Percentiles rank a stretch among this genome's conserved stretches.
Evolutionary conservation across 2,797 vertebrate species (phyloP).

Genomic region (Myioborus miniatus): DNA sequence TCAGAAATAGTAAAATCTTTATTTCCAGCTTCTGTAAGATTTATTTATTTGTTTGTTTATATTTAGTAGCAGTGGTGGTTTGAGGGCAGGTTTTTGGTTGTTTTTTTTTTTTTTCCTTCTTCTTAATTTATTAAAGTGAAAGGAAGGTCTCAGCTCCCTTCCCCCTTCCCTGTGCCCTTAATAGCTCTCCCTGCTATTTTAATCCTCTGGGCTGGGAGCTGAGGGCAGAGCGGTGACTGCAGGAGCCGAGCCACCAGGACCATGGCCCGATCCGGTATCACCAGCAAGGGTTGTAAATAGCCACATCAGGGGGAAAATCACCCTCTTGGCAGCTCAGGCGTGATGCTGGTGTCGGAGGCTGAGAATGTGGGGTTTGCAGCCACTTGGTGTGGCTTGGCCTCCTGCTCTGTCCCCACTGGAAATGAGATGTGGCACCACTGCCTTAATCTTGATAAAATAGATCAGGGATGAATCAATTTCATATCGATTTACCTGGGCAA

Average conservation of each 20-base stretch:
- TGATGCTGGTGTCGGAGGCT: neutral
- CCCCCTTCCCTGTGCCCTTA: slow-evolving; percentile 64
- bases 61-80: neutral
- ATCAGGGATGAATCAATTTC: slow-evolving; percentile 67
- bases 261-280: accelerated
- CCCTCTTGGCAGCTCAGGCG: neutral
- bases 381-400: slow-evolving; percentile 57
- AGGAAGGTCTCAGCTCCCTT: slow-evolving; percentile 69
- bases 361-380: neutral
- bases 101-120: neutral
- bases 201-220: slow-evolving; percentile 66
- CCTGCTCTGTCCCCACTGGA: neutral
- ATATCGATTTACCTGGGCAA: slow-evolving; percentile 33
- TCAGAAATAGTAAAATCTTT: slow-evolving; percentile 71
- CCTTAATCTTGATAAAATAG: slow-evolving; percentile 66
- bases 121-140: neutral
- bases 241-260: slow-evolving; percentile 55
- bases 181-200: slow-evolving; percentile 78
- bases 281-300: slow-evolving; percentile 4
- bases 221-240: slow-evolving; percentile 68
- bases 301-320: neutral
- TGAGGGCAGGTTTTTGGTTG: neutral
- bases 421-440: slow-evolving; percentile 59
- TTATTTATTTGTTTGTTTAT: slow-evolving; percentile 37
- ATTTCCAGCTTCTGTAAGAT: slow-evolving; percentile 50